These are phyloP conservation scores for Andrena minutula DNA, from an alignment of 2,888 invertebrate species.

Conservation along the genomic window DNA sequence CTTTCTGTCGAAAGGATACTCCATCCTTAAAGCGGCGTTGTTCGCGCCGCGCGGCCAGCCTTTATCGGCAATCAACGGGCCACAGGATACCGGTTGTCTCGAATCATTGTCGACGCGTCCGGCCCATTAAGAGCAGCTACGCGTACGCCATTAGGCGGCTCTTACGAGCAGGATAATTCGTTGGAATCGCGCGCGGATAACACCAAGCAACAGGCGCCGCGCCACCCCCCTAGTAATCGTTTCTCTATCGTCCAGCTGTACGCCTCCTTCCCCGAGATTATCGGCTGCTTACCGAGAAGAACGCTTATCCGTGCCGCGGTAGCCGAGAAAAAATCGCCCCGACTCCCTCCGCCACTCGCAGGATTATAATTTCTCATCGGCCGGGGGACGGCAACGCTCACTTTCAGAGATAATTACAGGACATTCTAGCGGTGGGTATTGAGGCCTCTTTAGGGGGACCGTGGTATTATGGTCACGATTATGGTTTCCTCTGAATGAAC, in stretches of 20 bases:
- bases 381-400: too few species aligned
- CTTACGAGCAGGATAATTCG: constrained; percentile 49
- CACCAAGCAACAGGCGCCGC: background rate
- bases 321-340: background rate
- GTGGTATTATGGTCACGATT: constrained; percentile 3
- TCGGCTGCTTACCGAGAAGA: background rate
- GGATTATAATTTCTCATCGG: background rate
- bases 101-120: constrained; percentile 35
- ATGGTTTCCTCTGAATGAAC: background rate
- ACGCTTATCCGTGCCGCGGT: background rate
- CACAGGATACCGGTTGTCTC: constrained; percentile 27
- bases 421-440: background rate
- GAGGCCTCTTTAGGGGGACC: background rate
- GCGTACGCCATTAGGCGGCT: constrained; percentile 37
- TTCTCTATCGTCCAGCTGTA: constrained; percentile 12
- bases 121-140: constrained; percentile 36
- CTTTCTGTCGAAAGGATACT: constrained; percentile 20
- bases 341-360: background rate
- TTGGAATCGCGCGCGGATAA: constrained; percentile 21
- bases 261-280: background rate
- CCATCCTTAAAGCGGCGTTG: background rate
- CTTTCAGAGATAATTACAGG: background rate
- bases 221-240: constrained; percentile 4
- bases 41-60: background rate
- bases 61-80: constrained; percentile 43